Evolutionary conservation across 2,888 invertebrate species (phyloP).

Genomic region (Lasius platythorax): DNA sequence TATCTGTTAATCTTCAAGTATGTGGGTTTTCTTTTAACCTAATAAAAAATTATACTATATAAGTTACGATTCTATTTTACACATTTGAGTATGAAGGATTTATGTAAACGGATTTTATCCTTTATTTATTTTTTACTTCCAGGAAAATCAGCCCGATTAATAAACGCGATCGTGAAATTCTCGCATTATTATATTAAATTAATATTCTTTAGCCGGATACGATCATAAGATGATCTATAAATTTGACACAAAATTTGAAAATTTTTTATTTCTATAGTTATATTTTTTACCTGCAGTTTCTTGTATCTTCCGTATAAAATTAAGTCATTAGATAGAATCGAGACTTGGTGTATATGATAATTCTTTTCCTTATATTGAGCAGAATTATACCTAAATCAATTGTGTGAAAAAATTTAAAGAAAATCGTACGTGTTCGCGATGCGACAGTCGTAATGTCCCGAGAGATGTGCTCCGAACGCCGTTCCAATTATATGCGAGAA

Average conservation of each 20-base stretch:
- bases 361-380: background rate
- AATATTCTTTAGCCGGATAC: background rate
- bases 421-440: slow-evolving; percentile 34
- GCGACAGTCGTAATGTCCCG: slow-evolving; percentile 63
- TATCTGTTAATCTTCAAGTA: slow-evolving; percentile 21
- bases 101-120: background rate
- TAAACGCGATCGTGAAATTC: background rate
- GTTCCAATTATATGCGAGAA: slow-evolving; percentile 84
- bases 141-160: background rate
- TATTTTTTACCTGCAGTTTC: background rate
- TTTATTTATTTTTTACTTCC: background rate
- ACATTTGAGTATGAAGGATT: background rate
- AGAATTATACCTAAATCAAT: slow-evolving; percentile 14
- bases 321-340: background rate
- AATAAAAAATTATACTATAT: background rate
- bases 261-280: background rate
- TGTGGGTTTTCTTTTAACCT: slow-evolving; percentile 21
- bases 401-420: slow-evolving; percentile 24
- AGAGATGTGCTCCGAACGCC: slow-evolving; percentile 70
- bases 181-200: background rate
- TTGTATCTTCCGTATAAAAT: background rate
- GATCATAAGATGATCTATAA: background rate
- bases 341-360: background rate
- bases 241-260: background rate
- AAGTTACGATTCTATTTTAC: background rate